phyloP scores from a whole-genome alignment of 2,797 vertebrate genomes.

The Sebastes alutus region DNA sequence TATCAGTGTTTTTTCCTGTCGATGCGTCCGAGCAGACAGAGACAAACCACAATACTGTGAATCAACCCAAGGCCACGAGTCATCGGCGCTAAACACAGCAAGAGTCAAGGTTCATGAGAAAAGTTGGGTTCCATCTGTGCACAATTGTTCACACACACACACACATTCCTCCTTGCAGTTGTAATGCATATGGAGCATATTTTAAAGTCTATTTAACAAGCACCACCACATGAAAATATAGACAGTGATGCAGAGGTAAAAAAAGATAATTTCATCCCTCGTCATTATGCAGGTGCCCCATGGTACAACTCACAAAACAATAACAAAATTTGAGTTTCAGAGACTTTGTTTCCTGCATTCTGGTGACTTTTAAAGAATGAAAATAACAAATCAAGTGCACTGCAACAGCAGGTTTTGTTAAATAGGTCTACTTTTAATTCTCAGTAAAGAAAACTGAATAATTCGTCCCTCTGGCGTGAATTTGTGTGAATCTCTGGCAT shows the following conservation, averaged over 20 bases:
- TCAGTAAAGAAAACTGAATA: no score
- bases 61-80: slow-evolving; percentile 50
- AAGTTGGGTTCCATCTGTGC: slow-evolving; percentile 33
- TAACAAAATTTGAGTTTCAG: neutral
- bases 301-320: neutral
- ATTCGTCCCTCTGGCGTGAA: no score
- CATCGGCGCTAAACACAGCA: slow-evolving; percentile 45
- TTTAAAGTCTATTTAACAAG: neutral
- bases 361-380: no score
- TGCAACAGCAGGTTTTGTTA: neutral
- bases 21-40: slow-evolving; percentile 27
- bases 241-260: neutral
- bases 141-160: slow-evolving; percentile 6
- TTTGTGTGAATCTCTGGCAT: no score
- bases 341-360: neutral
- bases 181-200: neutral
- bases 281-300: neutral
- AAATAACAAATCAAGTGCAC: neutral
- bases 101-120: slow-evolving; percentile 76
- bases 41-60: slow-evolving; percentile 46
- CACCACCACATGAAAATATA: neutral
- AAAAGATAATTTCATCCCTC: neutral
- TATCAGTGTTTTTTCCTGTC: slow-evolving; percentile 71
- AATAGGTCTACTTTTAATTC: no score
- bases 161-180: neutral